Conservation (phyloP, 2,888 invertebrate species). For the Pseudococcus viburni region DNA sequence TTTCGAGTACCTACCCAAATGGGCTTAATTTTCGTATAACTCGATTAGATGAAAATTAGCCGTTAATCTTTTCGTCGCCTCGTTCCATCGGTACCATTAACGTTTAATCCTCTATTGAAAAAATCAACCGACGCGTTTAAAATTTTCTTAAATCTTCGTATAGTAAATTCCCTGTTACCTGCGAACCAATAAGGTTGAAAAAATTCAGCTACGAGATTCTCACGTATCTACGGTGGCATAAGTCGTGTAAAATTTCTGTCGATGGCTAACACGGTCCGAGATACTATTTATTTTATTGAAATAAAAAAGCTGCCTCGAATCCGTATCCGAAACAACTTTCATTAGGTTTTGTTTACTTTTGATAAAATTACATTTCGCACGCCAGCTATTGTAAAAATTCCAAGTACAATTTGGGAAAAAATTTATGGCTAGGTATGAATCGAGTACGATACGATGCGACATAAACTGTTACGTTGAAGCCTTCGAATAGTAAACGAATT, state of each 20-base stretch:
- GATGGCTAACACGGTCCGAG: too few species aligned
- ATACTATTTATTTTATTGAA: too few species aligned
- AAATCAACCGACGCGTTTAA: background rate
- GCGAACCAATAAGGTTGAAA: background rate
- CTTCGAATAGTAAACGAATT: background rate
- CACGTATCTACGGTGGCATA: too few species aligned
- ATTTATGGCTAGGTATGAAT: background rate
- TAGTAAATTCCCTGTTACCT: background rate
- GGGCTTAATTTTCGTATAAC: background rate
- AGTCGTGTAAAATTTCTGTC: too few species aligned
- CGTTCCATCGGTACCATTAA: background rate
- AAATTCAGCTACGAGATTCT: too few species aligned
- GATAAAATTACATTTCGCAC: background rate
- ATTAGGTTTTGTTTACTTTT: background rate
- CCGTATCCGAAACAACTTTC: too few species aligned
- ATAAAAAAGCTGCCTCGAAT: too few species aligned
- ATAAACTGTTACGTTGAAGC: background rate
- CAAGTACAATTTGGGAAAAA: background rate
- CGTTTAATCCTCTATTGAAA: conserved; percentile 6
- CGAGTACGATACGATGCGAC: background rate
- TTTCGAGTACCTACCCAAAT: background rate
- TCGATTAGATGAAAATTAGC: background rate
- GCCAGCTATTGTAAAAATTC: background rate
- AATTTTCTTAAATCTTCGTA: background rate
- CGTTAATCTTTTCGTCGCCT: background rate